Evolutionary conservation across 2,113 vertebrate genomes (phyloP).

Genomic region (Oryzias melastigma): DNA sequence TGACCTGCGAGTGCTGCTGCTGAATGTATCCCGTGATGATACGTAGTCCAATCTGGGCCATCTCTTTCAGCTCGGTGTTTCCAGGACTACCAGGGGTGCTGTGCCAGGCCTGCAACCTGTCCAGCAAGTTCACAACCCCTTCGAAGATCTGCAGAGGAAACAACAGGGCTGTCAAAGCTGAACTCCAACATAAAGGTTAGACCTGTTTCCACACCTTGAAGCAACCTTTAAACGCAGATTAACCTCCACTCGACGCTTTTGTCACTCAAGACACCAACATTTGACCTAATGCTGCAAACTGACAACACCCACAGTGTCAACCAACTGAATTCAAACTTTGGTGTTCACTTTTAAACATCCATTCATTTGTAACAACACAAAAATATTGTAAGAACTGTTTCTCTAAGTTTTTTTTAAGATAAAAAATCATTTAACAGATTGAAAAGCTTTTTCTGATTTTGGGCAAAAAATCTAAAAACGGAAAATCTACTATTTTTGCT

Average conservation of each 20-base stretch:
- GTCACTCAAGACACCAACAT: conserved; percentile 1
- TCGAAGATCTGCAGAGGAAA: conserved; percentile 86
- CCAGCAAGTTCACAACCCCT: conserved; percentile 90
- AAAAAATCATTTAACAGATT: too few relatives aligned
- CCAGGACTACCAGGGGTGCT: conserved; percentile 81
- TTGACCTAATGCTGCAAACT: conserved; percentile 1
- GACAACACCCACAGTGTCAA: conserved; percentile 19
- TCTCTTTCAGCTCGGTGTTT: conserved; percentile 85
- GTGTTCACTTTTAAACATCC: background rate
- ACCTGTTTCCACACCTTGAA: conserved; percentile 58
- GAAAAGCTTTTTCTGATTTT: too few relatives aligned
- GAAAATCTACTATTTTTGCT: too few relatives aligned
- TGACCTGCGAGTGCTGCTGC: conserved; percentile 88
- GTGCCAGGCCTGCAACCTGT: conserved; percentile 89
- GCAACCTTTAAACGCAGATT: conserved; percentile 10
- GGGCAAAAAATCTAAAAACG: too few relatives aligned
- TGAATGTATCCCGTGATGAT: conserved; percentile 90
- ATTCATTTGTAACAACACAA: too few relatives aligned
- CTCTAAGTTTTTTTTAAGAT: too few relatives aligned
- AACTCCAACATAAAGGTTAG: conserved; percentile 15
- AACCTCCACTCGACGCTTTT: conserved; percentile 13
- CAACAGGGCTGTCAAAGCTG: conserved; percentile 38
- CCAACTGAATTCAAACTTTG: conserved; percentile 2
- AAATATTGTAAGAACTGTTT: too few relatives aligned
- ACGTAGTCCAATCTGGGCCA: conserved; percentile 91